Evolutionary conservation across 1,140 invertebrate species (phyloP), one percentile per base, ranked within the genome.

Genomic region (Diabrotica undecimpunctata): DNA sequence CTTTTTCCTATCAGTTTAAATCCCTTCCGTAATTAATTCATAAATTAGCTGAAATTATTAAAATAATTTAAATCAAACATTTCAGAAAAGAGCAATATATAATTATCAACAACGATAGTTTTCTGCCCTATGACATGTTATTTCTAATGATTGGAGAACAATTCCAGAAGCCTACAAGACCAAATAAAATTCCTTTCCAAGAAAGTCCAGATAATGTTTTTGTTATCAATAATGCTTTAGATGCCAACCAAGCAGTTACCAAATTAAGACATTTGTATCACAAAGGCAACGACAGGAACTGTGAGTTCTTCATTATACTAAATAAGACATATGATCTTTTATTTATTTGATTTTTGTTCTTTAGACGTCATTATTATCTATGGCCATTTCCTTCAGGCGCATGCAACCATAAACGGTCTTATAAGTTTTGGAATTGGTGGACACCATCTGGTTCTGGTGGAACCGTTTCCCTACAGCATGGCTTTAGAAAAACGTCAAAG

Each of bases 61-160:
- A 2, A 25, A 25, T 25, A 25, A 25, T n/a, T n/a, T n/a, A n/a
- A n/a, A n/a, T n/a, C n/a, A n/a, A n/a, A n/a, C n/a, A 25, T 46
- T 8, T 46, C n/a, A 46, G 87, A 82, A 87, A 71, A 63, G 80
- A 84, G 14, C 87, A 87, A 71, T 80, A 80, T 52, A 80, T 88
- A 3, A 72, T 79, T 5, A 74, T 88, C 2, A 81, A 82, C 72
- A 77, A 80, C 7, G 79, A 81, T 35, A 79, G 79, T 5, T 74
- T 79, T 4, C 74, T 88, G 46, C 77, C 76, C 14, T 89, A 88
- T 67, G 87, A 88, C 72, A 82, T 85, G 66, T 72, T 89, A 8
- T 78, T 88, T 6, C 66, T 89, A 36, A 82, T 84, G 5, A 83
- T 83, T 66, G 87, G 86, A 0, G 73, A 83, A 36, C 84, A 88